A percentile compares a stretch with the other conserved stretches of the same genome.
Evolutionary conservation across 2,888 invertebrate species (phyloP).

Genomic region (Thumatha senex): DNA sequence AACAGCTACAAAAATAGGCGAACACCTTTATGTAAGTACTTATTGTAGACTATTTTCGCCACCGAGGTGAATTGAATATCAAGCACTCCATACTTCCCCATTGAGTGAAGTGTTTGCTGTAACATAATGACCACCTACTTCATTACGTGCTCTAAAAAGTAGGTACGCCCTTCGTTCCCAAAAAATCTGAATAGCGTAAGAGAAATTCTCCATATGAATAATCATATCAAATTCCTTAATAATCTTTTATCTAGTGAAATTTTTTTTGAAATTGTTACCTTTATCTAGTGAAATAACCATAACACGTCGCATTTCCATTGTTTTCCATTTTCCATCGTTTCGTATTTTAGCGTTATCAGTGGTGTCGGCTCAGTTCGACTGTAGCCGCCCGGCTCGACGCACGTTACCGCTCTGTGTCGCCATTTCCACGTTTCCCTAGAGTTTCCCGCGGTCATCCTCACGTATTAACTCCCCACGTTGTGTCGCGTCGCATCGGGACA

Average conservation of each 20-base stretch:
- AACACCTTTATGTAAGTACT: background rate
- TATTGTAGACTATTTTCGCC: background rate
- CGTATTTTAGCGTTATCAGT: constrained; percentile 70
- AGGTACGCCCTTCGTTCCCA: constrained; percentile 6
- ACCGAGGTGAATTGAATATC: constrained; percentile 18
- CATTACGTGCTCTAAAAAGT: constrained; percentile 11
- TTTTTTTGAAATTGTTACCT: constrained; percentile 46
- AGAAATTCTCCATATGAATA: constrained; percentile 7
- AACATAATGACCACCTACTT: constrained; percentile 11
- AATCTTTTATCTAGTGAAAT: constrained; percentile 48
- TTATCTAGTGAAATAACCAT: constrained; percentile 54
- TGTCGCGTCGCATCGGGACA: constrained; percentile 56
- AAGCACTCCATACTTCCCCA: constrained; percentile 19
- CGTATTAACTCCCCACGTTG: constrained; percentile 41
- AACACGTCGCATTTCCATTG: constrained; percentile 66
- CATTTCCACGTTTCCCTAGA: constrained; percentile 59
- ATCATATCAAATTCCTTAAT: too few species aligned
- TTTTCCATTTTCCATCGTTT: constrained; percentile 69
- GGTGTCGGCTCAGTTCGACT: constrained; percentile 62
- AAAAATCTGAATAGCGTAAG: constrained; percentile 15
- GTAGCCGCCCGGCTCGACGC: constrained; percentile 57
- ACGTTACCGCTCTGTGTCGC: constrained; percentile 50
- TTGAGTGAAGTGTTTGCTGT: constrained; percentile 15
- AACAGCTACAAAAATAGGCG: background rate
- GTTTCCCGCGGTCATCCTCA: constrained; percentile 52